Conservation (phyloP, 2,113 vertebrate genomes). For the Eidolon helvum region DNA sequence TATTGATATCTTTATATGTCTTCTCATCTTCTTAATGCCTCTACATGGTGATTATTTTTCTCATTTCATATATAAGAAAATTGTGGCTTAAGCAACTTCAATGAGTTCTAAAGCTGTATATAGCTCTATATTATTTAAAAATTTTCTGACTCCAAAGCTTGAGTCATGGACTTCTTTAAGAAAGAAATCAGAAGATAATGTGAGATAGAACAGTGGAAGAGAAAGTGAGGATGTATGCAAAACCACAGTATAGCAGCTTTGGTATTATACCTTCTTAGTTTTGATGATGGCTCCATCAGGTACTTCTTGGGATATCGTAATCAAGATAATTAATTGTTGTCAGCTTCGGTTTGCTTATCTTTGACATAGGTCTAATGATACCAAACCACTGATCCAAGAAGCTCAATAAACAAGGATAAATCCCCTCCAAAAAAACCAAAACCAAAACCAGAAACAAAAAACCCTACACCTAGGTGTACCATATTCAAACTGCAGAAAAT, state of each 20-base stretch:
- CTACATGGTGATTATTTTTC: neutral
- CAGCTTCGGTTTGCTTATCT: neutral
- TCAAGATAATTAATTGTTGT: neutral
- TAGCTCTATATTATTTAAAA: neutral
- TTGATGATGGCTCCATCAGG: neutral
- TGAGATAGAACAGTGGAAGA: neutral
- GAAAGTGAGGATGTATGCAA: neutral
- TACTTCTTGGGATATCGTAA: neutral
- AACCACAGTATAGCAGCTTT: neutral
- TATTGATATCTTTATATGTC: neutral
- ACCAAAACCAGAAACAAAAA: neutral
- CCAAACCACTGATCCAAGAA: neutral
- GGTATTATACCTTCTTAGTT: neutral
- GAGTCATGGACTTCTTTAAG: neutral
- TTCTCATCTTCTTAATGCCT: neutral
- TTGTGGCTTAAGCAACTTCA: neutral
- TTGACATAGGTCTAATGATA: neutral
- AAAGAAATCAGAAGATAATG: neutral
- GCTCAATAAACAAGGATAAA: neutral
- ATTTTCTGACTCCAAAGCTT: neutral
- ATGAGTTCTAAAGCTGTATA: neutral
- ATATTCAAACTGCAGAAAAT: neutral
- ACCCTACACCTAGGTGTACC: neutral
- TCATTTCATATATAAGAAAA: slow-evolving; percentile 7
- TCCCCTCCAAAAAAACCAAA: neutral